Evolutionary conservation across 1,140 invertebrate species (phyloP), one percentile per base, ranked within the genome.

Genomic region (Cepaea nemoralis): DNA sequence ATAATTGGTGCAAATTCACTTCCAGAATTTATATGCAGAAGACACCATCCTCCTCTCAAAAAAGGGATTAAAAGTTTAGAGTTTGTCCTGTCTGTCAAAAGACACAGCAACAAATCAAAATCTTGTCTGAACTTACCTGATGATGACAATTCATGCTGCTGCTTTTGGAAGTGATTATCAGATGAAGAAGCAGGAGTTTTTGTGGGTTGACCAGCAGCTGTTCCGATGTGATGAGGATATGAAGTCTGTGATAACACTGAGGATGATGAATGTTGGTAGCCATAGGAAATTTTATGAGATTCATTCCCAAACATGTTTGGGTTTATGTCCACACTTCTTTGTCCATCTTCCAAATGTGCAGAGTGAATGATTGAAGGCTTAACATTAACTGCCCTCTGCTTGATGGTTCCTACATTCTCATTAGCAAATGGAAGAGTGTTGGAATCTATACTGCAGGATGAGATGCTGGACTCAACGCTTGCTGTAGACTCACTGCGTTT

Each of bases 401-500:
- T 98, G 89, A 99, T 99, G 35, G 98, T 99, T 14, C 98, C 98
- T 48, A 97, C 97, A 92, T 99, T 99, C 90, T 99, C 98, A 91
- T 99, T 99, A 82, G 98, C 98, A 92, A 99, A 99, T 48, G 98
- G 98, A 90, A 99, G 94, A 85, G 97, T 97, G 91, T 99, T 97
- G 35, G 97, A 98, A 93, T 98, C 92, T 42, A 86, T 83, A 92
- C 97, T 98, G 82, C 97, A 97, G 6, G 88, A 88, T 1, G 92
- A 92, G 40, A 85, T 83, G 93, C 95, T 97, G 86, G 97, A 98
- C 95, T 97, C 87, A 84, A 87, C 83, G 83, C 89, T 89, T 33
- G 83, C 79, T 35, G 75, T 77, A 5, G 88, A 90, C 59, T 89
- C 87, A 59, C 83, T 87, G 31, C 85, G 82, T 70, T 86, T 85